Evolutionary conservation across 2,797 vertebrate genomes (phyloP).

Genomic region (Novumbra hubbsi): DNA sequence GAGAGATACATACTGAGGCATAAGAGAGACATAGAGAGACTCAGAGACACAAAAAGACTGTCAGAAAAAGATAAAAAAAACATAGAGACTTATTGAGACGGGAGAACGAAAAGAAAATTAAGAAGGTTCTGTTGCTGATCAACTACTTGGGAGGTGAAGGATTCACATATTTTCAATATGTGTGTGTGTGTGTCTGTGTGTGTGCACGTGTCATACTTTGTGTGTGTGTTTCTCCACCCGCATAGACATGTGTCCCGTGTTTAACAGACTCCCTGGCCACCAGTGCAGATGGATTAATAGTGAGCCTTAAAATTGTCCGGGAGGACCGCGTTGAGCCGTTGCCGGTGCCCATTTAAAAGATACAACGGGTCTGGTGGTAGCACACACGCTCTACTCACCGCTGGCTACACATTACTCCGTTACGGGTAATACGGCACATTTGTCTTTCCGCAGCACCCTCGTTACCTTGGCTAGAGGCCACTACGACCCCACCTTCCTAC

Average conservation of each 20-base stretch:
- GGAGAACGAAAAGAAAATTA: slow-evolving; percentile 46
- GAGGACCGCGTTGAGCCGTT: slow-evolving; percentile 19
- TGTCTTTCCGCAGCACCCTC: slow-evolving; percentile 43
- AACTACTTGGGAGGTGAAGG: slow-evolving; percentile 58
- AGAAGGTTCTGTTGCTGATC: slow-evolving; percentile 40
- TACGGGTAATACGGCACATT: slow-evolving; percentile 35
- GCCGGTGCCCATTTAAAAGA: slow-evolving; percentile 12
- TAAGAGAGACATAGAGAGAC: not conserved
- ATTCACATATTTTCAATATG: too few species aligned
- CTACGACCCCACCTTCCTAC: slow-evolving; percentile 32
- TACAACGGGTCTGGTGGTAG: slow-evolving; percentile 37
- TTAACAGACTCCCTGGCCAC: slow-evolving; percentile 43
- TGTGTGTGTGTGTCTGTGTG: not conserved
- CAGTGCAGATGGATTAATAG: slow-evolving; percentile 46
- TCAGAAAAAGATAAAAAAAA: not conserved
- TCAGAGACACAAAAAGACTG: too few species aligned
- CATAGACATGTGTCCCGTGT: slow-evolving; percentile 27
- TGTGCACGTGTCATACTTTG: not conserved
- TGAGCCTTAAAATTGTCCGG: slow-evolving; percentile 8
- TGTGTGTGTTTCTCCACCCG: not conserved
- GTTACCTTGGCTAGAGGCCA: not conserved
- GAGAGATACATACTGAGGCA: too few species aligned
- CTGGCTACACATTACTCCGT: slow-evolving; percentile 24
- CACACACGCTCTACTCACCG: slow-evolving; percentile 7
- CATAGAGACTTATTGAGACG: not conserved